A percentile compares a stretch with the other conserved stretches of the same genome.
phyloP scores from a whole-genome alignment of 1,140 invertebrate species.

The Tetraneura akinire region DNA sequence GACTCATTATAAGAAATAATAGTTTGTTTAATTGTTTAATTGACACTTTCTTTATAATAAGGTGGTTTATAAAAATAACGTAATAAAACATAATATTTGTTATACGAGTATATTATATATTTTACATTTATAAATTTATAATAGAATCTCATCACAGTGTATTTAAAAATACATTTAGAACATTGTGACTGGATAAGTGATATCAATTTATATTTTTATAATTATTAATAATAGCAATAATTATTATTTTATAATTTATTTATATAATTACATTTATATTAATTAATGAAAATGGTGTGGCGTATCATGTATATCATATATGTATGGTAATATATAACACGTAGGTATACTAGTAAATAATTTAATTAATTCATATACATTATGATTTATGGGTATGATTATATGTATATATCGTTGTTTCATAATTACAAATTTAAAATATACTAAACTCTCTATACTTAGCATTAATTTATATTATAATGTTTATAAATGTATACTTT shows the following conservation, averaged over 20 bases:
- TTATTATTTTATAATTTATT: not conserved
- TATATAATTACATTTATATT: not conserved
- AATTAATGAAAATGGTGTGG: not conserved
- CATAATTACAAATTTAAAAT: no score
- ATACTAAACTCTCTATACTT: no score
- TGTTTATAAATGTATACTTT: no score
- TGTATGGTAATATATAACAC: no score
- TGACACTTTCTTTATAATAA: not conserved
- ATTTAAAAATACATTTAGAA: not conserved
- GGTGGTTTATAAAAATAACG: not conserved
- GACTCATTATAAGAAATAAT: constrained; percentile 4
- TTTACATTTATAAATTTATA: not conserved
- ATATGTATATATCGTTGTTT: no score
- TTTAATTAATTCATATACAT: no score
- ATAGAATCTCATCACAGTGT: not conserved
- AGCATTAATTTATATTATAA: no score
- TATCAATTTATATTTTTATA: no score
- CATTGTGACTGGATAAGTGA: not conserved
- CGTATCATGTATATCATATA: not conserved
- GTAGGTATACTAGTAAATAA: no score
- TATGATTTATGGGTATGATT: no score
- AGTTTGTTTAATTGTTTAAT: constrained; percentile 18
- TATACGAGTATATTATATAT: no score
- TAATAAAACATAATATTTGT: not conserved
- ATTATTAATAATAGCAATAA: no score